Base-by-base conservation (phyloP, 2,797 vertebrate species). In the Chaunax sp. region DNA sequence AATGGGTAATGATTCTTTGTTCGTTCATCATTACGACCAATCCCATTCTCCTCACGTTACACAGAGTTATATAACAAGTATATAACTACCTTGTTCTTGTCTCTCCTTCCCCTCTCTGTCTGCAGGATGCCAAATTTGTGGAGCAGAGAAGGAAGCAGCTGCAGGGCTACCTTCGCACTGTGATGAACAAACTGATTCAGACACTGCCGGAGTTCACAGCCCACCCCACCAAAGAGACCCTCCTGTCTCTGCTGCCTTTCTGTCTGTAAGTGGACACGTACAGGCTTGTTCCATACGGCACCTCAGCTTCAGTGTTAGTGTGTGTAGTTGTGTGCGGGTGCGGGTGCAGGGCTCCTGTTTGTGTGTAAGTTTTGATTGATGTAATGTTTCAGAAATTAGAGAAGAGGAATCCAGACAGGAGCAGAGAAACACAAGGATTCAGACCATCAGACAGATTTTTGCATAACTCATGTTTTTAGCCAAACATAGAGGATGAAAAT, bases 131-230 rank as follows among this genome's bases (percentile, higher is more conserved):
- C 81, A 98, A 97, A 90, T 99, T 99, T 82, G 97, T 99, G 59
- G 98, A 99, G 88, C 96, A 98, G 85, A 91, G 98, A 15, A 91
- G 98, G 77, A 99, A 99, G 82, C 97, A 97, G 87, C 94, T 99
- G 55, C 98, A 99, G 91, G 92, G 89, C 72, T 99, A 99, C 93
- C 93, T 99, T 78, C 96, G 97, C 75, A 96, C 82, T 0, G 94
- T 99, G 88, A 97, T 98, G 97, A 99, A 99, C 94, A 99, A 99
- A 89, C 90, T 99, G 82, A 95, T 99, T 90, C 98, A 99, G 90
- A 93, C 93, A 18, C 92, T 97, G 85, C 97, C 97, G 2, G 95
- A 97, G 90, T 98, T 99, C 82, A 92, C 94, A 16, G 87, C 95
- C 89, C 93, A 59, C 30, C 97, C 97, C 81, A 95, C 94, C 91